These are phyloP conservation scores for Zaprionus camerounensis DNA, from an alignment of 1,140 invertebrate genomes.

Conservation along the genomic window DNA sequence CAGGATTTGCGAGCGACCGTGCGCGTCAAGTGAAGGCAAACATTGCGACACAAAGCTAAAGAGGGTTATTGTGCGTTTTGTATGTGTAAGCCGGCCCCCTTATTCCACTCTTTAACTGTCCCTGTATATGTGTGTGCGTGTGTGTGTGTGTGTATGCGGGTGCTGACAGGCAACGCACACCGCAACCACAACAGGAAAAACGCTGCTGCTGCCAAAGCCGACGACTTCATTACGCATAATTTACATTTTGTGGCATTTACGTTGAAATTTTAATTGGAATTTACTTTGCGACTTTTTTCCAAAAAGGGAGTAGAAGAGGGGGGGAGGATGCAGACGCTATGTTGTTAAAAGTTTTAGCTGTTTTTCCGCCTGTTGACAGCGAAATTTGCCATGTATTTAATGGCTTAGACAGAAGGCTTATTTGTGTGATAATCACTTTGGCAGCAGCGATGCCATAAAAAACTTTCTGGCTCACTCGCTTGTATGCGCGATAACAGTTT, in stretches of 20 bases:
- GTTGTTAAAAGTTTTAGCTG: conserved; percentile 66
- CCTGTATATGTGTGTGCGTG: neutral
- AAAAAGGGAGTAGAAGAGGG: conserved; percentile 12
- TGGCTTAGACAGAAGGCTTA: conserved; percentile 68
- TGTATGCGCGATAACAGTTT: conserved; percentile 45
- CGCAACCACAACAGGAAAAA: conserved; percentile 70
- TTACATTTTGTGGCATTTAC: conserved; percentile 81
- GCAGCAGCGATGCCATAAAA: conserved; percentile 36
- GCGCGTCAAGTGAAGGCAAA: conserved; percentile 74
- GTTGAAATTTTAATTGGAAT: conserved; percentile 82
- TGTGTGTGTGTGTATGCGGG: conserved; percentile 31
- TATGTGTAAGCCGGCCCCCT: conserved; percentile 16
- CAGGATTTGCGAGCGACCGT: conserved; percentile 63
- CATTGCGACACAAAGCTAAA: conserved; percentile 66
- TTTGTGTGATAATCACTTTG: conserved; percentile 37
- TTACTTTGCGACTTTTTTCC: conserved; percentile 69
- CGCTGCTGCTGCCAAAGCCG: conserved; percentile 34
- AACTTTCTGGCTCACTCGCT: conserved; percentile 10
- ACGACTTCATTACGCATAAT: conserved; percentile 79
- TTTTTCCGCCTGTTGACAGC: conserved; percentile 73
- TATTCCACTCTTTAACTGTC: neutral
- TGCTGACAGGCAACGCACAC: conserved; percentile 54
- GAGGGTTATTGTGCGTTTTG: conserved; percentile 54
- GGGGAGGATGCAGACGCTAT: neutral
- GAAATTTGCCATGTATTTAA: conserved; percentile 79